A percentile compares a stretch with the other conserved stretches of the same genome.
Evolutionary conservation across 2,797 vertebrate species (phyloP).

Genomic region (Sebastolobus alascanus): DNA sequence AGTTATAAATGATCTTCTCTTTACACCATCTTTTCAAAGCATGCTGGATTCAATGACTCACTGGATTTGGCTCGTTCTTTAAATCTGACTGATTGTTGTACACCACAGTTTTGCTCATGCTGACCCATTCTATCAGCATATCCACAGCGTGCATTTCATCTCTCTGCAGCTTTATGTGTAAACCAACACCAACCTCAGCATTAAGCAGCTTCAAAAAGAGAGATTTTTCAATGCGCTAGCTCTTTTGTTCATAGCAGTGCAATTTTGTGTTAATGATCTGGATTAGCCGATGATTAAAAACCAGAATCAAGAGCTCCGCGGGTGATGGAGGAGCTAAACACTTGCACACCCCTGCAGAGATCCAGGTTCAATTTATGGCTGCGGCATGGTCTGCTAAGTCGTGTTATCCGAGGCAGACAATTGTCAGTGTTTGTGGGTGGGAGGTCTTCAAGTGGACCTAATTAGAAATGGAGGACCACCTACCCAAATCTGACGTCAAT

Average conservation of each 20-base stretch:
- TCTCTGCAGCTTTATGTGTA: slow-evolving; percentile 25
- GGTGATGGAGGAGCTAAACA: not conserved
- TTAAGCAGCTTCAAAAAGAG: not conserved
- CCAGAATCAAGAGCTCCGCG: not conserved
- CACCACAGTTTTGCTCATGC: slow-evolving; percentile 16
- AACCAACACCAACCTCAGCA: not conserved
- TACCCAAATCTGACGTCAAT: not conserved
- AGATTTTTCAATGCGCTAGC: not conserved
- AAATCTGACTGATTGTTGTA: slow-evolving; percentile 25
- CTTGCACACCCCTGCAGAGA: slow-evolving; percentile 15
- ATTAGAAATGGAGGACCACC: slow-evolving; percentile 25
- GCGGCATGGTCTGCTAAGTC: slow-evolving; percentile 8
- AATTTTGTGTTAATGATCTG: slow-evolving; percentile 8
- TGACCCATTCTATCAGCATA: slow-evolving; percentile 30
- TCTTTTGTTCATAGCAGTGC: not conserved
- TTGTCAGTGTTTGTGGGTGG: slow-evolving; percentile 19
- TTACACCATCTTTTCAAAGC: slow-evolving; percentile 19
- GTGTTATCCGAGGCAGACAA: slow-evolving; percentile 2
- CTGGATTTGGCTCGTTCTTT: slow-evolving; percentile 25
- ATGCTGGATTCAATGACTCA: slow-evolving; percentile 48
- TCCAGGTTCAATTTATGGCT: slow-evolving; percentile 28
- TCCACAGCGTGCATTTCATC: slow-evolving; percentile 23
- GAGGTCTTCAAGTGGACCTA: slow-evolving; percentile 30
- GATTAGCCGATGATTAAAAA: not conserved
- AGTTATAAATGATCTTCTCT: slow-evolving; percentile 48